These are phyloP conservation scores for Aepyceros melampus DNA, from an alignment of 2,113 vertebrate species.

Conservation along the genomic window DNA sequence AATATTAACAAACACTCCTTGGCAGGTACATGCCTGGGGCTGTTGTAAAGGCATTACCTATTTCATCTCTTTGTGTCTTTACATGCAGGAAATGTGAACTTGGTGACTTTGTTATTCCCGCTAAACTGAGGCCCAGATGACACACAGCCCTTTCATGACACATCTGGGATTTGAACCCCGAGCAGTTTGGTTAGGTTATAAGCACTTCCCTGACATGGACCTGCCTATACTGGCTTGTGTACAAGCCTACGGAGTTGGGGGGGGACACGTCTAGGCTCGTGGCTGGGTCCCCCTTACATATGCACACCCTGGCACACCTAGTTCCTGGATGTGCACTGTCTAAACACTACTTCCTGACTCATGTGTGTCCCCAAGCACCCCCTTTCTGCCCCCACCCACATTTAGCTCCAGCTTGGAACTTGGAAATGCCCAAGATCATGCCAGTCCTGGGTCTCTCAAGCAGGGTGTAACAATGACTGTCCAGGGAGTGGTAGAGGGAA, in stretches of 20 bases:
- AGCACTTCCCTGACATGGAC: background rate
- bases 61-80: background rate
- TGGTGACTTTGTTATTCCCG: background rate
- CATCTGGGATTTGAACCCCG: background rate
- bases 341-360: constrained; percentile 27
- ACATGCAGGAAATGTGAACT: background rate
- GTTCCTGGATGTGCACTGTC: background rate
- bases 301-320: background rate
- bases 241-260: background rate
- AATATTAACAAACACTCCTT: background rate
- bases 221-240: background rate
- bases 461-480: background rate
- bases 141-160: background rate
- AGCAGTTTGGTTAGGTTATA: background rate
- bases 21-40: background rate
- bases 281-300: background rate
- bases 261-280: background rate
- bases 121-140: background rate
- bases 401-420: background rate
- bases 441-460: background rate
- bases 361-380: background rate
- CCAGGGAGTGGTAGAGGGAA: background rate
- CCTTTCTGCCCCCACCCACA: background rate
- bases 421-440: background rate
- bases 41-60: background rate